These are phyloP conservation scores for Isaurus tuberculatus DNA, from an alignment of 92 coral and sea anemone species.

Conservation along the genomic window DNA sequence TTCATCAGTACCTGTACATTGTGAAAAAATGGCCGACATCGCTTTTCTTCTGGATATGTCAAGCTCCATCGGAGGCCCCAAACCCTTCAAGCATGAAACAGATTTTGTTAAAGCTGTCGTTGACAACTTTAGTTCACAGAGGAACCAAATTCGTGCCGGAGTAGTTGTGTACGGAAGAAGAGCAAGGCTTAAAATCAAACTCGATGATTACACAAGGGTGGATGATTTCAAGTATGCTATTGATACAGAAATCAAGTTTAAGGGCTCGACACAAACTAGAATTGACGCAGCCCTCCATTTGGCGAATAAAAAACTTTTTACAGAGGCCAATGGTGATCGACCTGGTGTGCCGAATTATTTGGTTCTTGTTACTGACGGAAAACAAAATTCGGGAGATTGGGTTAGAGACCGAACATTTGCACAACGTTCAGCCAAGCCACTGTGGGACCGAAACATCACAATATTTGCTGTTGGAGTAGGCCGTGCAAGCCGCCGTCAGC, in stretches of 20 bases:
- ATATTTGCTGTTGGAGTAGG: conserved; percentile 39
- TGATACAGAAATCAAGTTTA: conserved; percentile 18
- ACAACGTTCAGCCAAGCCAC: conserved; percentile 1
- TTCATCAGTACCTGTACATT: conserved; percentile 16
- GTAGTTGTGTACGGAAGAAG: conserved; percentile 17
- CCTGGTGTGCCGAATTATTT: conserved; percentile 22
- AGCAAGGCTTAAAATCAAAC: conserved; percentile 26
- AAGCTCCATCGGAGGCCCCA: conserved; percentile 24
- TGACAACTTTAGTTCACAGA: conserved; percentile 15
- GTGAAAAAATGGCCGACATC: conserved; percentile 38
- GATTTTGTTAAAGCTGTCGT: conserved; percentile 28
- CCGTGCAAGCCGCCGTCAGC: not conserved
- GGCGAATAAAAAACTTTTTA: conserved; percentile 17
- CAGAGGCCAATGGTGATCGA: conserved; percentile 31
- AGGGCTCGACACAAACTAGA: conserved; percentile 10
- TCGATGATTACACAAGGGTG: not conserved
- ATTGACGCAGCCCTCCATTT: conserved; percentile 11
- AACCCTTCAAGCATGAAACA: conserved; percentile 3
- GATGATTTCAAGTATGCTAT: conserved; percentile 16
- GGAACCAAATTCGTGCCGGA: conserved; percentile 31
- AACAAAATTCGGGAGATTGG: conserved; percentile 31
- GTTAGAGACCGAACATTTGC: not conserved
- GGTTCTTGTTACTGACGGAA: conserved; percentile 44
- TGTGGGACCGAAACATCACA: conserved; percentile 40
- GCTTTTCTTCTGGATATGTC: conserved; percentile 44